phyloP scores from a whole-genome alignment of 2,888 invertebrate genomes.

The Synanthedon vespiformis region DNA sequence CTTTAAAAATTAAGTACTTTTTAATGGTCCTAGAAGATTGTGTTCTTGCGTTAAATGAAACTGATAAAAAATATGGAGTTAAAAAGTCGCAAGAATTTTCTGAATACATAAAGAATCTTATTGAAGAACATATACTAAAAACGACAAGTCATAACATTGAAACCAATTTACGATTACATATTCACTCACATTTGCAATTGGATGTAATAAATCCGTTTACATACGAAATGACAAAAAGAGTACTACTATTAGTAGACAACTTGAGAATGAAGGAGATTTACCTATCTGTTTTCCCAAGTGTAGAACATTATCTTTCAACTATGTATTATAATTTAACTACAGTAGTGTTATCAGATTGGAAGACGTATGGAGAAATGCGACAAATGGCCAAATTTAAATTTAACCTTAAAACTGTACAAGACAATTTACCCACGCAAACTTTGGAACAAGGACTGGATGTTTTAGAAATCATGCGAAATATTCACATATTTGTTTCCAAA shows the following conservation, averaged over 20 bases:
- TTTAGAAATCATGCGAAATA: conserved; percentile 96
- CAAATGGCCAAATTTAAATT: conserved; percentile 89
- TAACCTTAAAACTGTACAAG: conserved; percentile 84
- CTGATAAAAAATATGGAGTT: conserved; percentile 34
- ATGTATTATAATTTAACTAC: conserved; percentile 98
- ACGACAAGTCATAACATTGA: conserved; percentile 90
- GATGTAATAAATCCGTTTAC: conserved; percentile 80
- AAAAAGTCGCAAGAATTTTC: conserved; percentile 42
- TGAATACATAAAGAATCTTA: conserved; percentile 39
- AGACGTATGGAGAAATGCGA: conserved; percentile 97
- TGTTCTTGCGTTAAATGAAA: conserved; percentile 36
- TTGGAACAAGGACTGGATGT: conserved; percentile 97
- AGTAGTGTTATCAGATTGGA: conserved; percentile 97
- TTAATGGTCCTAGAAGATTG: conserved; percentile 60
- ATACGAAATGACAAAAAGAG: conserved; percentile 74
- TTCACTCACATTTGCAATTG: conserved; percentile 89
- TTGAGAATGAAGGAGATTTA: conserved; percentile 67
- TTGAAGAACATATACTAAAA: conserved; percentile 72
- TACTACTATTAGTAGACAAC: conserved; percentile 70
- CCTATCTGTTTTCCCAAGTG: conserved; percentile 74
- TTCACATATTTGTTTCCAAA: conserved; percentile 92
- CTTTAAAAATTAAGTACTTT: conserved; percentile 69
- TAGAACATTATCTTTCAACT: conserved; percentile 92
- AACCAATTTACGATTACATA: conserved; percentile 91
- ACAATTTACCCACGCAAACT: conserved; percentile 95